Conservation (phyloP, 2,888 invertebrate species). For the Hyles lineata region DNA sequence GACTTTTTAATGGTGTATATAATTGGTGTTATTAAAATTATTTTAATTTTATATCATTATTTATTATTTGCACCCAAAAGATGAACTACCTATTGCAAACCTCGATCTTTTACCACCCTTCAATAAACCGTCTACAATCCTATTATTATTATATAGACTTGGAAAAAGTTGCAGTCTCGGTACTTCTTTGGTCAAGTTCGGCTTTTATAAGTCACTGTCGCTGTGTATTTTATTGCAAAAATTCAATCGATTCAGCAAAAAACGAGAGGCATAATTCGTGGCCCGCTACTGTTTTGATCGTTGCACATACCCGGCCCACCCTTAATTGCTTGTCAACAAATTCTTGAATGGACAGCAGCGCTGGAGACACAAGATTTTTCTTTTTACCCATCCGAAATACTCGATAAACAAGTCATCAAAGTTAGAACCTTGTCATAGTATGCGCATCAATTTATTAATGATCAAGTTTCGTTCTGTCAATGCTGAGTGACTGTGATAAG, state of each 20-base stretch:
- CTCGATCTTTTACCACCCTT: too few relatives aligned
- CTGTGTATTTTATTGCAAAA: constrained; percentile 37
- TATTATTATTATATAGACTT: too few relatives aligned
- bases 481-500: constrained; percentile 42
- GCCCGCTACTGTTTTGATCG: constrained; percentile 50
- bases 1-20: background rate
- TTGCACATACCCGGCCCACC: constrained; percentile 49
- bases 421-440: constrained; percentile 56
- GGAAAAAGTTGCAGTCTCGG: background rate
- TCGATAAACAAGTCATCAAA: constrained; percentile 71
- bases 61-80: background rate
- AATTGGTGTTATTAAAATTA: background rate
- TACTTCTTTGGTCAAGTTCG: background rate
- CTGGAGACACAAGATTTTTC: constrained; percentile 66
- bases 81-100: too few relatives aligned
- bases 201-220: constrained; percentile 4
- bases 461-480: constrained; percentile 24
- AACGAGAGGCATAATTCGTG: constrained; percentile 47
- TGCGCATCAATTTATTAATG: constrained; percentile 42
- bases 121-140: too few relatives aligned
- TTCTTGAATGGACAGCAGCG: constrained; percentile 74
- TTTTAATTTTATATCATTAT: background rate
- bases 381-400: constrained; percentile 68
- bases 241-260: constrained; percentile 51
- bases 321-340: constrained; percentile 81